These are phyloP conservation scores for Poeciliopsis retropinna DNA, from an alignment of 2,113 vertebrate genomes.

Conservation along the genomic window DNA sequence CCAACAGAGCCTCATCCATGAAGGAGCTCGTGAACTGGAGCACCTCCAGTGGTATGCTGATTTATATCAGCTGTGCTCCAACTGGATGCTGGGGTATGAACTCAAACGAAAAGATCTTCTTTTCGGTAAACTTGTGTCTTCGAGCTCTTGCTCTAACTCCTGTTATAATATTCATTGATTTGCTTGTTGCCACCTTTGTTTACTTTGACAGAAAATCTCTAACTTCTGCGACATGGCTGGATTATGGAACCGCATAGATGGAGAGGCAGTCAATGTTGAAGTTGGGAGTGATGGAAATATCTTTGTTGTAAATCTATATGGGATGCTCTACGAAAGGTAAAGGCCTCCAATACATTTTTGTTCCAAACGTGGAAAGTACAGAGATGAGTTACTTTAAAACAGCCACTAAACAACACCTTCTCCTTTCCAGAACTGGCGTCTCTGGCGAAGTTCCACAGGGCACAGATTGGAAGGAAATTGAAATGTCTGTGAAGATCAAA, in stretches of 20 bases:
- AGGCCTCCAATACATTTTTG: no score
- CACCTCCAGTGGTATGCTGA: fast-evolving
- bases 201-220: neutral
- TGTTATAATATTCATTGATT: neutral
- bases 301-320: neutral
- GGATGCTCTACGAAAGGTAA: neutral
- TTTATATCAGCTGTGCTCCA: constrained; percentile 32
- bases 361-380: neutral
- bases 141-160: neutral
- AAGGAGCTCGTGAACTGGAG: neutral
- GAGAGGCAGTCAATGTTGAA: neutral
- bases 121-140: neutral
- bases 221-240: neutral
- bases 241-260: neutral
- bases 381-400: neutral
- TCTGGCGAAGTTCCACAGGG: neutral
- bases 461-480: neutral
- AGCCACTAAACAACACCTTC: neutral
- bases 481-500: neutral
- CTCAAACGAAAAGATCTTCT: fast-evolving
- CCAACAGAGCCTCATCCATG: fast-evolving
- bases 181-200: neutral
- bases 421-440: neutral
- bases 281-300: neutral
- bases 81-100: constrained; percentile 46